Evolutionary conservation across 2,888 invertebrate species (phyloP).

Genomic region (Caradrina kadenii): DNA sequence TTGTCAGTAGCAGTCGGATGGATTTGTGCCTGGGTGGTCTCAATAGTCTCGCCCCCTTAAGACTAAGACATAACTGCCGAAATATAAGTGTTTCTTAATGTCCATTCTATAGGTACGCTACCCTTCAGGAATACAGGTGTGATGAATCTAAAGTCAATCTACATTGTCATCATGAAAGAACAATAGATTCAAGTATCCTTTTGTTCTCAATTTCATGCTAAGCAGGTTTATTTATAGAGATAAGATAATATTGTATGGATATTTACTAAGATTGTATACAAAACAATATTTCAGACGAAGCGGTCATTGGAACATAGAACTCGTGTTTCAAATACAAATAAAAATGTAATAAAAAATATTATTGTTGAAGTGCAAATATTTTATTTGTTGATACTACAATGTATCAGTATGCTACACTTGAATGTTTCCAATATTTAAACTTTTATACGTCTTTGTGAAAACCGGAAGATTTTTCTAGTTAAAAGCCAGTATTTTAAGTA

Average conservation of each 20-base stretch:
- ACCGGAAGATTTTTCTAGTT: neutral
- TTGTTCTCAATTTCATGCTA: neutral
- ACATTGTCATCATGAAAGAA: neutral
- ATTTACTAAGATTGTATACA: slow-evolving; percentile 2
- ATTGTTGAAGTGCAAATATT: neutral
- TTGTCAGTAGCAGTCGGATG: too few relatives aligned
- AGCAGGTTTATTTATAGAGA: slow-evolving; percentile 1
- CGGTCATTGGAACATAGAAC: slow-evolving; percentile 18
- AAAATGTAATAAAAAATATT: neutral
- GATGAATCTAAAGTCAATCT: neutral
- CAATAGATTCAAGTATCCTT: neutral
- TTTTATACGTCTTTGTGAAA: too few relatives aligned
- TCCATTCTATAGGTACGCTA: too few relatives aligned
- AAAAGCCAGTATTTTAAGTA: neutral
- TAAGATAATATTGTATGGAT: slow-evolving; percentile 25
- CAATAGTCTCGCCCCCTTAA: too few relatives aligned
- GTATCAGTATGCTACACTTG: too few relatives aligned
- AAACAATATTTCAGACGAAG: neutral
- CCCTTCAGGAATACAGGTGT: too few relatives aligned
- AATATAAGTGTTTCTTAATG: too few relatives aligned
- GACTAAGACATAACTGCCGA: too few relatives aligned
- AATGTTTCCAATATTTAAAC: too few relatives aligned
- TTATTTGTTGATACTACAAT: too few relatives aligned
- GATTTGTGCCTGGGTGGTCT: too few relatives aligned
- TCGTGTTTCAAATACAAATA: neutral